These are phyloP conservation scores for Drosophila neocordata DNA, from an alignment of 1,140 invertebrate species.

Conservation along the genomic window DNA sequence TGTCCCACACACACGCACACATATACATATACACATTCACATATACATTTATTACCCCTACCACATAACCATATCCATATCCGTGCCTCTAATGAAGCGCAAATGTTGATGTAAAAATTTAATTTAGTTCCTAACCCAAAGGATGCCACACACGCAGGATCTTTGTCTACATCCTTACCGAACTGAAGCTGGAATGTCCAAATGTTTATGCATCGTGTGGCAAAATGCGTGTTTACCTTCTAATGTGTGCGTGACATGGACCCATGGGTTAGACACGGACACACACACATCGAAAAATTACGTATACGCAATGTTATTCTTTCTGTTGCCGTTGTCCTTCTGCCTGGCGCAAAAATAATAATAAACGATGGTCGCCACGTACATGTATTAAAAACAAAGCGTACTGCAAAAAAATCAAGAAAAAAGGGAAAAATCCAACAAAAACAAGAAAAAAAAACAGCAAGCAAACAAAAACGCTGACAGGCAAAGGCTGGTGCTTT, in stretches of 20 bases:
- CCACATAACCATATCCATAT: conserved; percentile 18
- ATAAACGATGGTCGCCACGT: conserved; percentile 76
- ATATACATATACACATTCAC: neutral
- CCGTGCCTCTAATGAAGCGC: conserved; percentile 71
- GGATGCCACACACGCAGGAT: conserved; percentile 53
- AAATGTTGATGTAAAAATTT: conserved; percentile 80
- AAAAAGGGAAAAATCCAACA: conserved; percentile 1
- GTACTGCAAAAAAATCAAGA: conserved; percentile 26
- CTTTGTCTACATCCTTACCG: conserved; percentile 18
- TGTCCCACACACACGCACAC: conserved; percentile 30
- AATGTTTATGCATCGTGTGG: conserved; percentile 76
- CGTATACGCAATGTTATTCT: conserved; percentile 57
- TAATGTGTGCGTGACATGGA: conserved; percentile 77
- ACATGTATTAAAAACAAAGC: conserved; percentile 79
- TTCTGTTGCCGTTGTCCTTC: conserved; percentile 33
- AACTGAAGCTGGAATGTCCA: conserved; percentile 55
- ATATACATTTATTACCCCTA: neutral
- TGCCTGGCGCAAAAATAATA: conserved; percentile 30
- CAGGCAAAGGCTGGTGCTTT: conserved; percentile 50
- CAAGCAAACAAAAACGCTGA: conserved; percentile 56
- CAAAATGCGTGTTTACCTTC: conserved; percentile 71
- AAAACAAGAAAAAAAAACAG: conserved; percentile 15
- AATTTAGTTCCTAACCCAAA: conserved; percentile 72
- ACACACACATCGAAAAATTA: conserved; percentile 44
- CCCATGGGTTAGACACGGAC: conserved; percentile 47